Conservation (phyloP, 2,888 invertebrate species). For the Leuctra nigra region DNA sequence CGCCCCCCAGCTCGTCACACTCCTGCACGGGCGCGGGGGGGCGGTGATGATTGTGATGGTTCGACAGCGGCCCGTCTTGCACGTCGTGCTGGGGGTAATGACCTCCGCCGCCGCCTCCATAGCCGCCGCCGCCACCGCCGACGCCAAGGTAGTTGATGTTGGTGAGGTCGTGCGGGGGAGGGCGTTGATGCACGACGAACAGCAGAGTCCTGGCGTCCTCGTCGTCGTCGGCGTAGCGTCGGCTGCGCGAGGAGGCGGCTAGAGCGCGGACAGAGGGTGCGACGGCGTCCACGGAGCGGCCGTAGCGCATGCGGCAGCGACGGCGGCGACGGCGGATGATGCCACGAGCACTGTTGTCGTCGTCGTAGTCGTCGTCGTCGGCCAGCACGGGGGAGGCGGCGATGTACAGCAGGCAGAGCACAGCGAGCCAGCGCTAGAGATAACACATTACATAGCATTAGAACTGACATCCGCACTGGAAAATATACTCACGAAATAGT, state of each 20-base stretch:
- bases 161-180: neutral
- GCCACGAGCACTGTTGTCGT: neutral
- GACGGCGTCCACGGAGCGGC: neutral
- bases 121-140: neutral
- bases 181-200: neutral
- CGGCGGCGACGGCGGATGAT: slow-evolving; percentile 2
- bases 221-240: neutral
- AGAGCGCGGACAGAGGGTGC: neutral
- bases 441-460: too few species aligned
- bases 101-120: neutral
- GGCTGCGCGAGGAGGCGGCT: neutral
- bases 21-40: neutral
- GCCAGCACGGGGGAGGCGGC: neutral
- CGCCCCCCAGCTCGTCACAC: neutral
- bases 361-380: neutral
- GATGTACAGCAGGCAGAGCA: too few species aligned
- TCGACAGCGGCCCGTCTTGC: neutral
- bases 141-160: slow-evolving; percentile 4
- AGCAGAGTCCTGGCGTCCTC: neutral
- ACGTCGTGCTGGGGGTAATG: too few species aligned
- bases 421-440: too few species aligned
- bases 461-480: too few species aligned
- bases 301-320: neutral
- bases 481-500: too few species aligned
- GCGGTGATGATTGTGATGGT: neutral